Evolutionary conservation across 2,888 invertebrate species (phyloP).

Genomic region (Lithophane socia): DNA sequence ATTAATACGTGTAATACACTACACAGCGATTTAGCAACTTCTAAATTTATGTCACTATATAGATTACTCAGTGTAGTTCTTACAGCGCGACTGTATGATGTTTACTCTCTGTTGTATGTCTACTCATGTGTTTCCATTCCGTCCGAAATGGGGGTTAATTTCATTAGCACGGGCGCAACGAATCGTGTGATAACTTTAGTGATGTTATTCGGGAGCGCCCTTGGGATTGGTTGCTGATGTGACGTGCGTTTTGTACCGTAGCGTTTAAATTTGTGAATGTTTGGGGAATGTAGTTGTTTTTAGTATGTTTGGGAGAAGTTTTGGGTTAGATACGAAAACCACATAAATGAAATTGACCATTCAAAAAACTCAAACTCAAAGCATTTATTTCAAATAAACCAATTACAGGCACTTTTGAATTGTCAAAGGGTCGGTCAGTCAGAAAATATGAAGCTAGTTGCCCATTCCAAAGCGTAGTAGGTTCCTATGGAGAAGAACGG

Average conservation of each 20-base stretch:
- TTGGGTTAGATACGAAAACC: neutral
- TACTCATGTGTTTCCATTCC: constrained; percentile 66
- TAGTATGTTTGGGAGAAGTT: constrained; percentile 15
- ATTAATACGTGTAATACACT: no score
- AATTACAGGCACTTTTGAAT: no score
- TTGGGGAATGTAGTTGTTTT: constrained; percentile 27
- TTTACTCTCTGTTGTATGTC: constrained; percentile 13
- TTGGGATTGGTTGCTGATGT: constrained; percentile 79
- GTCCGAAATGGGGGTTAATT: constrained; percentile 87
- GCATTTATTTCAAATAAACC: no score
- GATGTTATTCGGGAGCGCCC: constrained; percentile 85
- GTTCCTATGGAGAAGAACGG: no score
- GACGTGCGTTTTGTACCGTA: constrained; percentile 75
- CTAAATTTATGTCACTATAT: neutral
- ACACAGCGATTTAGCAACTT: neutral
- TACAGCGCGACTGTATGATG: neutral
- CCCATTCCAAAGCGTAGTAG: no score
- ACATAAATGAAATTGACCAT: neutral
- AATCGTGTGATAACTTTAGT: constrained; percentile 90
- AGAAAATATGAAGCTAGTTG: no score
- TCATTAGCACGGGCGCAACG: constrained; percentile 89
- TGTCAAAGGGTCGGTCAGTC: no score
- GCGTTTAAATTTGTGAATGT: constrained; percentile 47
- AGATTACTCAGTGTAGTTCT: neutral
- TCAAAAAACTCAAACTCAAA: no score